These are phyloP conservation scores for Damaliscus lunatus DNA, from an alignment of 2,113 vertebrate species.

Conservation along the genomic window DNA sequence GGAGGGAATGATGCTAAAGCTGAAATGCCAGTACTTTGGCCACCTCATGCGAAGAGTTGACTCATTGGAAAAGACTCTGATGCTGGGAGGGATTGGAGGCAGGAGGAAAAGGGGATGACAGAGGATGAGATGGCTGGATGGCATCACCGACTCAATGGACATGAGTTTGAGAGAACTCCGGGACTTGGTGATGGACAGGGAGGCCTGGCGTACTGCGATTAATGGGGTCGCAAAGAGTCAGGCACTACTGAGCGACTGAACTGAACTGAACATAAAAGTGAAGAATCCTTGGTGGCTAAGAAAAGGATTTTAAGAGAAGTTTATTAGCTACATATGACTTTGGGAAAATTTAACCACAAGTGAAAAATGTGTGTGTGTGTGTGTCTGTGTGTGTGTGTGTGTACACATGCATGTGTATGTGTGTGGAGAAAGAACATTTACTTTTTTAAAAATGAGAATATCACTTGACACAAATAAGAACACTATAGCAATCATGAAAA, in stretches of 20 bases:
- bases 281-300: background rate
- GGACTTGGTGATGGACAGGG: too few relatives aligned
- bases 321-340: background rate
- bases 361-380: background rate
- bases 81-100: too few relatives aligned
- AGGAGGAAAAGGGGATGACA: too few relatives aligned
- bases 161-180: too few relatives aligned
- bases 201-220: too few relatives aligned
- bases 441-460: background rate
- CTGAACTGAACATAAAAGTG: background rate
- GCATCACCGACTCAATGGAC: fast-evolving
- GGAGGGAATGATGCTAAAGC: too few relatives aligned
- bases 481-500: background rate
- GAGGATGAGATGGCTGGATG: too few relatives aligned
- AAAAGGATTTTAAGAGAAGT: background rate
- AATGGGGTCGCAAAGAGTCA: too few relatives aligned
- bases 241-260: too few relatives aligned
- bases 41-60: too few relatives aligned
- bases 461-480: slow-evolving; percentile 31
- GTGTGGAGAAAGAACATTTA: background rate
- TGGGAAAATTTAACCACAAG: background rate
- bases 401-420: background rate
- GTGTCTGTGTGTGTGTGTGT: background rate
- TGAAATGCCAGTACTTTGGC: too few relatives aligned
- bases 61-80: too few relatives aligned